These are phyloP conservation scores for Melanotaenia pygmaea DNA, from an alignment of 2,797 vertebrate genomes.

Conservation along the genomic window DNA sequence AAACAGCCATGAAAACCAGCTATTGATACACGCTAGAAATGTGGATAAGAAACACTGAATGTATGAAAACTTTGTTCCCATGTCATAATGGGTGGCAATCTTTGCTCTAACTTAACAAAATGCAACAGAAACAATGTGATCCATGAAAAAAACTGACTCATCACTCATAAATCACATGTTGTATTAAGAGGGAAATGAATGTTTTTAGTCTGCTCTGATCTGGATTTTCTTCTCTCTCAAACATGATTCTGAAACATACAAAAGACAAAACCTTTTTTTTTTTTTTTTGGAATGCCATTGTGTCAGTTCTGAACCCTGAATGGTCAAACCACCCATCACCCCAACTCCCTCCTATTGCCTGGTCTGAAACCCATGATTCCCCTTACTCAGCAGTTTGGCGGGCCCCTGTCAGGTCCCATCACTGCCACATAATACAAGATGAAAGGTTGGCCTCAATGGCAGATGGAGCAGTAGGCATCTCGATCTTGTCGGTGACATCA, in stretches of 20 bases:
- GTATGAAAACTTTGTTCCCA: neutral
- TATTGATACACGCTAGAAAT: neutral
- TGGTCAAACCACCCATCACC: neutral
- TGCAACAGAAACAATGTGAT: neutral
- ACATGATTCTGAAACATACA: slow-evolving; percentile 5
- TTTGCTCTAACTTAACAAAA: no score
- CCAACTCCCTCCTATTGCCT: neutral
- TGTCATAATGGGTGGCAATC: no score
- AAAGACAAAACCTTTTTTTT: neutral
- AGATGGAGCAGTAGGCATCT: slow-evolving; percentile 75
- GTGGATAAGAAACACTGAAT: neutral
- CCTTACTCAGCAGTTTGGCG: slow-evolving; percentile 73
- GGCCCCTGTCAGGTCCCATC: slow-evolving; percentile 76
- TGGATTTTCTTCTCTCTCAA: slow-evolving; percentile 7
- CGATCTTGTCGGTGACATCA: slow-evolving; percentile 68
- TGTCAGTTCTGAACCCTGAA: slow-evolving; percentile 13
- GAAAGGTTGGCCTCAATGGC: slow-evolving; percentile 60
- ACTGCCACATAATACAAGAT: slow-evolving; percentile 73
- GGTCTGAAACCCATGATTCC: slow-evolving; percentile 43
- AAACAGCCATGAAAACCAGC: neutral
- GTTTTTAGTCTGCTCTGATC: neutral
- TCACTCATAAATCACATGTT: neutral
- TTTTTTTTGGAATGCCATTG: neutral
- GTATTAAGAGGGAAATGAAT: neutral
- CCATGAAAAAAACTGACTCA: neutral